A percentile compares a stretch with the other conserved stretches of the same genome.
phyloP scores from a whole-genome alignment of 2,797 vertebrate species.

The Tangara arthus region DNA sequence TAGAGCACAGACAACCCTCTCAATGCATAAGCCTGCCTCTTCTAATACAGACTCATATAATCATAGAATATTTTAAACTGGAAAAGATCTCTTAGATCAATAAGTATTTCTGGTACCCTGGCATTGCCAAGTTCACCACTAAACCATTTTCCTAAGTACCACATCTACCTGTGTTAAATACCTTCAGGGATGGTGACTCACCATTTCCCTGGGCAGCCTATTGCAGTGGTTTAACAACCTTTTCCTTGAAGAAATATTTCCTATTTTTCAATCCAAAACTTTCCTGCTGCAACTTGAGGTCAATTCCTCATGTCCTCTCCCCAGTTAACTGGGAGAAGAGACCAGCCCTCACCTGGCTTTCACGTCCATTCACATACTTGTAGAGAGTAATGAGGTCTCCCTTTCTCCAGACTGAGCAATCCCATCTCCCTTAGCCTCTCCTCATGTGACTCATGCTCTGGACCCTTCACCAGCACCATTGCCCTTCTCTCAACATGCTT shows the following conservation, averaged over 20 bases:
- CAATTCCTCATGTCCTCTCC: neutral
- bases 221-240: neutral
- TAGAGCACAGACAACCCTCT: neutral
- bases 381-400: neutral
- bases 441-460: neutral
- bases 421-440: neutral
- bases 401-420: neutral
- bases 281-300: neutral
- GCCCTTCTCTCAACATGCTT: neutral
- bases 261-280: neutral
- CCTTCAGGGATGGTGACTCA: neutral
- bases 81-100: neutral
- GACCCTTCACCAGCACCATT: neutral
- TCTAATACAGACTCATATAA: neutral
- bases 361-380: accelerated
- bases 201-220: neutral
- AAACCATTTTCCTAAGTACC: neutral
- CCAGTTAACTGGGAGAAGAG: neutral
- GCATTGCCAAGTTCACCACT: neutral
- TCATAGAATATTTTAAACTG: neutral
- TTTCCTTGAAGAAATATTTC: neutral
- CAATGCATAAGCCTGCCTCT: neutral
- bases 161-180: neutral
- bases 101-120: neutral
- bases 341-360: neutral